phyloP scores from a whole-genome alignment of 2,113 vertebrate genomes.

The Tretioscincus oriximinensis region DNA sequence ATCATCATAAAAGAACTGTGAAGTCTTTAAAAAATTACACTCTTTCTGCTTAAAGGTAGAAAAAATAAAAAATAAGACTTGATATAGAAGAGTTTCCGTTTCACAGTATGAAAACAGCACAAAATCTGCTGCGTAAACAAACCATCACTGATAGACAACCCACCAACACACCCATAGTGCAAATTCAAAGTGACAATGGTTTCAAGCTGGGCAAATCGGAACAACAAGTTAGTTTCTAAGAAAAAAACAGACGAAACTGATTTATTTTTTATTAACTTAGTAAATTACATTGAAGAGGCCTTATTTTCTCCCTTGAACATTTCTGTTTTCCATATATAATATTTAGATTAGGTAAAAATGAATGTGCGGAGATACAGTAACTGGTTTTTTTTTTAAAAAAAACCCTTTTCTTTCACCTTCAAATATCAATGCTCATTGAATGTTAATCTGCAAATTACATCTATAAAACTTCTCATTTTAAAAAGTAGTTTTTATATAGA shows the following conservation, averaged over 20 bases:
- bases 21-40: not conserved
- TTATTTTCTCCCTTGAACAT: not conserved
- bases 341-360: not conserved
- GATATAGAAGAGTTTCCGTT: not conserved
- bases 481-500: not conserved
- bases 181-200: slow-evolving; percentile 9
- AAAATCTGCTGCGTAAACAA: not conserved
- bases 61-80: not conserved
- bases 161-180: not conserved
- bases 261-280: slow-evolving; percentile 38
- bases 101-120: not conserved
- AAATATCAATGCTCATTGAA: not conserved
- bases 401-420: not conserved
- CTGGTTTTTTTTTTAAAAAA: not conserved
- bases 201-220: slow-evolving; percentile 21
- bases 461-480: not conserved
- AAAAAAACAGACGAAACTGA: slow-evolving; percentile 1
- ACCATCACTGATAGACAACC: not conserved
- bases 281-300: slow-evolving; percentile 7
- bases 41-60: not conserved
- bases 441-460: not conserved
- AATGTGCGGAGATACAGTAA: not conserved
- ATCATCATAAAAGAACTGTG: not conserved
- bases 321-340: not conserved
- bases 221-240: slow-evolving; percentile 1